Conservation (phyloP, 2,888 invertebrate species). For the Panzeria rudis region DNA sequence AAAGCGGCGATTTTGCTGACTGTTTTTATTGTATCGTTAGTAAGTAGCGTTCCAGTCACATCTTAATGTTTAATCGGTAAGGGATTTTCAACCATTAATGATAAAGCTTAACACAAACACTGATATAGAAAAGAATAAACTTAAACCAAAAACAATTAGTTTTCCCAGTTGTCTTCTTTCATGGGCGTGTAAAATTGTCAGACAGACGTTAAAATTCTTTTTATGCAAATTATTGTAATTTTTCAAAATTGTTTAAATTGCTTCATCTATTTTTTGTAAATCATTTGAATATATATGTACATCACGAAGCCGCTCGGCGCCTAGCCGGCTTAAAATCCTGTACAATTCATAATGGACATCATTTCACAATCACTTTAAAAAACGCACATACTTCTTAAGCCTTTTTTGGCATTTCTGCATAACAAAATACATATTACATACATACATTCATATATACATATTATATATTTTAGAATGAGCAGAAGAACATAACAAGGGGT, state of each 20-base stretch:
- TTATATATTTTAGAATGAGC: too few relatives aligned
- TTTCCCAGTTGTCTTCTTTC: slow-evolving; percentile 59
- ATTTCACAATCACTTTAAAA: too few relatives aligned
- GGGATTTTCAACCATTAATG: slow-evolving; percentile 40
- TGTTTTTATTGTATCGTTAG: neutral
- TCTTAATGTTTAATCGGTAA: slow-evolving; percentile 15
- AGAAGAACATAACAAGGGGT: too few relatives aligned
- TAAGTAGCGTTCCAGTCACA: slow-evolving; percentile 1
- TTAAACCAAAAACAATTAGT: slow-evolving; percentile 53
- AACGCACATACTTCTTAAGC: too few relatives aligned
- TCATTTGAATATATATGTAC: slow-evolving; percentile 17
- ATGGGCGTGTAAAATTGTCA: slow-evolving; percentile 58
- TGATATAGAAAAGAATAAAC: neutral
- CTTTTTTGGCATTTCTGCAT: too few relatives aligned
- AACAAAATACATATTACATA: too few relatives aligned
- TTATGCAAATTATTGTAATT: slow-evolving; percentile 56
- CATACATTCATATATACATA: too few relatives aligned
- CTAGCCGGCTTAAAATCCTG: too few relatives aligned
- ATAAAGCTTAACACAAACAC: slow-evolving; percentile 2
- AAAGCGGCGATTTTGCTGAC: slow-evolving; percentile 20
- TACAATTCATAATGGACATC: too few relatives aligned
- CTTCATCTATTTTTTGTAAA: slow-evolving; percentile 26
- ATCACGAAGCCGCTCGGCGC: too few relatives aligned
- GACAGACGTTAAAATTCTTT: slow-evolving; percentile 43
- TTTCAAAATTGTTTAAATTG: slow-evolving; percentile 48